Conservation (phyloP, 2,888 invertebrate species). For the Drosophila mayaguana region DNA sequence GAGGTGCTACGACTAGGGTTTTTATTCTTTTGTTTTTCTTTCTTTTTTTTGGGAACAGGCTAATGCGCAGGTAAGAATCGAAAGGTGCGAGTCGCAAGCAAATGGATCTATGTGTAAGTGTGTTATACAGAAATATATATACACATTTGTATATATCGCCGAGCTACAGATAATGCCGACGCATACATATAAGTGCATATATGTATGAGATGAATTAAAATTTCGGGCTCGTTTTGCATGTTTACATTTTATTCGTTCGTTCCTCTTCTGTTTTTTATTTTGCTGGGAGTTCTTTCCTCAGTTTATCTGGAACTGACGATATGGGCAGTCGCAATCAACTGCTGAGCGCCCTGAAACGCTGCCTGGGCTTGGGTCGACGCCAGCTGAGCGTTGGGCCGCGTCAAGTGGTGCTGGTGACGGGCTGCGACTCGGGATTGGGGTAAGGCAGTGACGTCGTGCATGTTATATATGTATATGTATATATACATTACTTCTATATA, state of each 20-base stretch:
- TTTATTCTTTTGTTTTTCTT: neutral
- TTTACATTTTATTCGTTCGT: constrained; percentile 25
- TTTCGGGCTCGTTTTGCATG: constrained; percentile 57
- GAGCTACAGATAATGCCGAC: constrained; percentile 46
- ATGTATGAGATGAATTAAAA: constrained; percentile 35
- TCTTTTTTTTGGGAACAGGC: constrained; percentile 48
- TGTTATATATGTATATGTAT: too few relatives aligned
- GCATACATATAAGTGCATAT: constrained; percentile 12
- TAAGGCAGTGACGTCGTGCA: constrained; percentile 80
- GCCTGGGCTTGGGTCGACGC: constrained; percentile 55
- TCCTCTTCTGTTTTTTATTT: constrained; percentile 3
- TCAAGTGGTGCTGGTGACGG: constrained; percentile 90
- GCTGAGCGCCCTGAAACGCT: constrained; percentile 55
- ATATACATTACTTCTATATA: neutral
- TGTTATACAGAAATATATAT: neutral
- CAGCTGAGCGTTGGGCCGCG: constrained; percentile 69
- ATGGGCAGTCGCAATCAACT: constrained; percentile 61
- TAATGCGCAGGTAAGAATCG: constrained; percentile 63
- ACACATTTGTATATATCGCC: neutral
- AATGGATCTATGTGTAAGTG: constrained; percentile 4
- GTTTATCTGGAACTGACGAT: constrained; percentile 52
- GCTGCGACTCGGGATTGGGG: constrained; percentile 95
- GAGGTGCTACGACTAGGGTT: constrained; percentile 4
- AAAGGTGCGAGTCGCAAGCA: constrained; percentile 23
- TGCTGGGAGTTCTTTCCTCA: constrained; percentile 41